Evolutionary conservation across 2,113 vertebrate genomes (phyloP).

Genomic region (Ascaphus truei): DNA sequence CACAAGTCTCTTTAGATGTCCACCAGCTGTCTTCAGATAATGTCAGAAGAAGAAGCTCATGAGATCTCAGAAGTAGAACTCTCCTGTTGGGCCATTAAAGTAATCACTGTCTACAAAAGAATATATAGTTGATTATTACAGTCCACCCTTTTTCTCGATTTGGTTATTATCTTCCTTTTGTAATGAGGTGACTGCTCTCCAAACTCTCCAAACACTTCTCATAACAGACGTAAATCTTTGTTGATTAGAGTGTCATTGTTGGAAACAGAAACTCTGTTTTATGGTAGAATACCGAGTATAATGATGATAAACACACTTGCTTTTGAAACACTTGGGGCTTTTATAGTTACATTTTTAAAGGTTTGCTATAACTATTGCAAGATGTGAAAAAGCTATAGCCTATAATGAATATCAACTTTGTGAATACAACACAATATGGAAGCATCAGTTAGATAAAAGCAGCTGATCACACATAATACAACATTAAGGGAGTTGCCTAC

Average conservation of each 20-base stretch:
- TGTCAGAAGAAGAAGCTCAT: too few relatives aligned
- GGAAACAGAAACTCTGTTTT: too few relatives aligned
- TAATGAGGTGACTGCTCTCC: neutral
- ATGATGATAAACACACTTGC: neutral
- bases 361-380: slow-evolving; percentile 10
- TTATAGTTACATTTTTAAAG: neutral
- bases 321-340: neutral
- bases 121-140: too few relatives aligned
- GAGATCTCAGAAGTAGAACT: too few relatives aligned
- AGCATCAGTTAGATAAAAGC: neutral
- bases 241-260: neutral
- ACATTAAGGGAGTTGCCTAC: slow-evolving; percentile 3
- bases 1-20: too few relatives aligned
- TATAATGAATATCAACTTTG: slow-evolving; percentile 13
- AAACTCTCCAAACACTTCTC: neutral
- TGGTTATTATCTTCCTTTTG: neutral
- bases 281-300: neutral
- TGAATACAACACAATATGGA: neutral
- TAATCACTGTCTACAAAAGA: too few relatives aligned
- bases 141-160: too few relatives aligned
- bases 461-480: slow-evolving; percentile 2
- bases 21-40: too few relatives aligned
- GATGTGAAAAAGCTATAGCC: neutral
- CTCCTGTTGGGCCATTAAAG: too few relatives aligned
- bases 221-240: neutral